These are phyloP conservation scores for Aphis gossypii DNA, from an alignment of 1,140 invertebrate species.

Conservation along the genomic window DNA sequence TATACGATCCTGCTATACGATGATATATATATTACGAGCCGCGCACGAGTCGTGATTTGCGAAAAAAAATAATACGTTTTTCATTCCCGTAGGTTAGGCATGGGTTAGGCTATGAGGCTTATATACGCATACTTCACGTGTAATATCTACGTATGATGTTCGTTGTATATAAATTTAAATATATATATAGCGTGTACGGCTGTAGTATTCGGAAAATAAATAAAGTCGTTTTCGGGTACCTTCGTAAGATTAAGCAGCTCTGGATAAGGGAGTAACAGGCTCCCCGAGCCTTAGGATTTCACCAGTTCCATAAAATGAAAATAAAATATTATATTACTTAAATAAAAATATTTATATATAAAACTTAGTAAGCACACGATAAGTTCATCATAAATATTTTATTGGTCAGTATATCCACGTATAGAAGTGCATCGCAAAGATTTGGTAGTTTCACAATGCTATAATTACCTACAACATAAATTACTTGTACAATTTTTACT, in stretches of 20 bases:
- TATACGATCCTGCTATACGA: not conserved
- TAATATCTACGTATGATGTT: too few species aligned
- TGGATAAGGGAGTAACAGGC: not conserved
- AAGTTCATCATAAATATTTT: not conserved
- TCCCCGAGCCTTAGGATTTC: not conserved
- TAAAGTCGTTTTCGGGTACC: not conserved
- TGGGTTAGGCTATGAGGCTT: not conserved
- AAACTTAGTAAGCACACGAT: too few species aligned
- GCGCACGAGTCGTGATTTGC: not conserved
- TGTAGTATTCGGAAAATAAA: not conserved
- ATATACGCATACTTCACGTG: too few species aligned
- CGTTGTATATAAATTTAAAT: too few species aligned
- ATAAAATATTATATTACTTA: not conserved
- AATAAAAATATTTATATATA: not conserved
- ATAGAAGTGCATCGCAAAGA: not conserved
- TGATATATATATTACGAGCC: not conserved
- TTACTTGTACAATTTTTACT: not conserved
- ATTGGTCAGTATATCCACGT: not conserved
- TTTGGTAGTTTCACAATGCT: not conserved
- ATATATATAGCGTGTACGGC: too few species aligned
- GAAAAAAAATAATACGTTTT: not conserved
- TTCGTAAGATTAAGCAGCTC: not conserved
- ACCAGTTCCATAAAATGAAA: not conserved
- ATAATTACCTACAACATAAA: not conserved
- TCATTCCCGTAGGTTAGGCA: not conserved